phyloP scores from a whole-genome alignment of 2,888 invertebrate genomes.

The Trichogramma evanescens region DNA sequence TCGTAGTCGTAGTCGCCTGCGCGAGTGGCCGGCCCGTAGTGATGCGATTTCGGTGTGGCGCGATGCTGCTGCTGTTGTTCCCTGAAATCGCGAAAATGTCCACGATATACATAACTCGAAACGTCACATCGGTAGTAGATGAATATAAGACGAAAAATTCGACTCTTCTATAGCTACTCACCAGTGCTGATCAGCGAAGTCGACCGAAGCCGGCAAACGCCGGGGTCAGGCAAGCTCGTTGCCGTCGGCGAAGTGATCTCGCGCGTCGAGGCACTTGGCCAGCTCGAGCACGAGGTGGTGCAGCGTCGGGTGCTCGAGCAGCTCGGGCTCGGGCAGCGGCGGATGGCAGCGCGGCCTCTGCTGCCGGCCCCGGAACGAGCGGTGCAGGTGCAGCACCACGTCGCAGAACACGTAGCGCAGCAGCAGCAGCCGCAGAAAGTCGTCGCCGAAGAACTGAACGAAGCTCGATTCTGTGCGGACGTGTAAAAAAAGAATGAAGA shows the following conservation, averaged over 20 bases:
- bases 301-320: slow-evolving; percentile 76
- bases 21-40: slow-evolving; percentile 14
- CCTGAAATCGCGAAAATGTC: background rate
- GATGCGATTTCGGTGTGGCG: slow-evolving; percentile 19
- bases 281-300: slow-evolving; percentile 76
- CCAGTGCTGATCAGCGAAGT: slow-evolving; percentile 24
- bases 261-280: slow-evolving; percentile 76
- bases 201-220: slow-evolving; percentile 40
- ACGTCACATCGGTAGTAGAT: background rate
- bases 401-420: slow-evolving; percentile 91
- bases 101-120: background rate
- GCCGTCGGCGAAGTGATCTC: slow-evolving; percentile 61
- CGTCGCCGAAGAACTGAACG: slow-evolving; percentile 88
- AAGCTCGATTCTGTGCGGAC: slow-evolving; percentile 42
- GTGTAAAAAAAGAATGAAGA: too few relatives aligned
- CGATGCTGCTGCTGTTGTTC: slow-evolving; percentile 20
- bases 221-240: slow-evolving; percentile 60
- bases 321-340: slow-evolving; percentile 75
- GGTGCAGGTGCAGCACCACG: slow-evolving; percentile 80
- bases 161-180: background rate
- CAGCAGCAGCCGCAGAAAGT: slow-evolving; percentile 82
- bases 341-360: slow-evolving; percentile 83
- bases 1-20: slow-evolving; percentile 40
- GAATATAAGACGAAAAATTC: background rate
- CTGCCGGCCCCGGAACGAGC: slow-evolving; percentile 75